Evolutionary conservation across 2,113 vertebrate genomes (phyloP).

Genomic region (Microcebus griseorufus): DNA sequence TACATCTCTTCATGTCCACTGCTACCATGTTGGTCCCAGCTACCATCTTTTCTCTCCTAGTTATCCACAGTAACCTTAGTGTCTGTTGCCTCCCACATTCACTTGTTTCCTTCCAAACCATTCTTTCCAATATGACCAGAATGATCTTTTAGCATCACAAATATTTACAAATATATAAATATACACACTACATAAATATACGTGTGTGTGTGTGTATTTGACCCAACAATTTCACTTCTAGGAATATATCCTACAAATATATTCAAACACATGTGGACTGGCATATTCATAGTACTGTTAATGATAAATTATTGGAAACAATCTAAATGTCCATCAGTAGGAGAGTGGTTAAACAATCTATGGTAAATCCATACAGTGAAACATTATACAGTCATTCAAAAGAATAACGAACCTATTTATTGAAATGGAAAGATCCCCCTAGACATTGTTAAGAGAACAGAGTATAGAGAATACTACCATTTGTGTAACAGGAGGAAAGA

Average conservation of each 20-base stretch:
- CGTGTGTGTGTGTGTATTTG: neutral
- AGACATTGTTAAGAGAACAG: neutral
- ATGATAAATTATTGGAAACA: constrained; percentile 23
- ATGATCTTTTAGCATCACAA: neutral
- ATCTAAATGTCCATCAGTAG: neutral
- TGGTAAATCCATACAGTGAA: neutral
- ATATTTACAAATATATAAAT: neutral
- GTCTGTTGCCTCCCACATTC: neutral
- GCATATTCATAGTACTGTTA: neutral
- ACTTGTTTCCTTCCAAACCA: constrained; percentile 3
- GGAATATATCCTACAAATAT: constrained; percentile 45
- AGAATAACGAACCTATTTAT: constrained; percentile 6
- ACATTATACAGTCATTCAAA: constrained; percentile 30
- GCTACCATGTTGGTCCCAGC: neutral
- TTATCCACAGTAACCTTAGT: neutral
- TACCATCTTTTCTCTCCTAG: constrained; percentile 14
- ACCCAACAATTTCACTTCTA: constrained; percentile 20
- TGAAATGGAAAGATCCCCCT: constrained; percentile 39
- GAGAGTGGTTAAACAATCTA: constrained; percentile 1
- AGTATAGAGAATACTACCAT: neutral
- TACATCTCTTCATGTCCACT: neutral
- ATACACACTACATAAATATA: neutral
- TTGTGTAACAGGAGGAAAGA: neutral
- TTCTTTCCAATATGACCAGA: neutral
- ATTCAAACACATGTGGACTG: neutral